Evolutionary conservation across 2,888 invertebrate genomes (phyloP), one percentile per base, ranked within the genome.

Genomic region (Trilocha varians): DNA sequence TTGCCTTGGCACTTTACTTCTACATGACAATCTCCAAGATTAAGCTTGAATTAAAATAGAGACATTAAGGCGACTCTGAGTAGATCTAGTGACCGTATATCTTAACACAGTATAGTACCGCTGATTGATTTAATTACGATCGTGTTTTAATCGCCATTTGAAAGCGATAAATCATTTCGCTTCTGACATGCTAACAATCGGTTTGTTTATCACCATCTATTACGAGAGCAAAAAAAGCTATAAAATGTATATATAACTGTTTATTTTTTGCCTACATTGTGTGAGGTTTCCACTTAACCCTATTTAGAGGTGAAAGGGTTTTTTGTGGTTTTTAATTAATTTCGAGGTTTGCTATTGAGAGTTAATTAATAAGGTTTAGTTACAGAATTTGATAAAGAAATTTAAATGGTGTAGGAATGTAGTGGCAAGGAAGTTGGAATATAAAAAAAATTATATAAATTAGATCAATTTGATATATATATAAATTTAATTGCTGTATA

Each of bases 111-210:
- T n/a, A 25, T 25, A 25, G 25, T 9, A 11, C 25, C 6, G 11
- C 25, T 25, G 54, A 60, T 59, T 57, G 50, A 55, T 55, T 52
- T 49, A 38, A 13, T 45, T 45, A 47, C 34, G 41, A 41, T 55
- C 38, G 46, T 52, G 36, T 53, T 35, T 41, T 38, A 49, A 48
- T 41, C 50, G 43, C 48, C 36, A 51, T 48, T 55, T 55, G 48
- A 46, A 49, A 43, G 50, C 60, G 62, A 78, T 78, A 74, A 80
- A 82, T 78, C 77, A 78, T 59, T 58, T 51, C 50, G 49, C 52
- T 58, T 59, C 63, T 65, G 66, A 71, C 65, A 69, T 69, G 63
- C 64, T 70, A 71, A 75, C 72, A 77, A 77, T 72, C 53, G 56
- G 59, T 69, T 68, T 73, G 73, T 79, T 75, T 78, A 74, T 70